Evolutionary conservation across 2,797 vertebrate species (phyloP).

Genomic region (Eidolon dupreanum): DNA sequence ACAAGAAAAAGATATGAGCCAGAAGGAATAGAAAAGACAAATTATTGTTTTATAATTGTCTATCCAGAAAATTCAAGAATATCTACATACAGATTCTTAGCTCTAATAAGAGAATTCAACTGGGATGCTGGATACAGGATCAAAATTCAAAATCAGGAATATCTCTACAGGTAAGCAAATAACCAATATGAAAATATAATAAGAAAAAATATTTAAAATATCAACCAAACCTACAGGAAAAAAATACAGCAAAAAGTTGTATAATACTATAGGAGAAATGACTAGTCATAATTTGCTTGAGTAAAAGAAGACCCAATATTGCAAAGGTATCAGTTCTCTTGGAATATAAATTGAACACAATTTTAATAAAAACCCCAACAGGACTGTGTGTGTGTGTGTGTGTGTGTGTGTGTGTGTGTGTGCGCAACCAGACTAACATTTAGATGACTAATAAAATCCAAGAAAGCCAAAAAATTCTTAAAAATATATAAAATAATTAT

Average conservation of each 20-base stretch:
- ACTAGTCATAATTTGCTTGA: neutral
- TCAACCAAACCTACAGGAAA: neutral
- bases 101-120: neutral
- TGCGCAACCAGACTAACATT: neutral
- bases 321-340: neutral
- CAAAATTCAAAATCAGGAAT: neutral
- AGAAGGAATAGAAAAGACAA: neutral
- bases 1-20: neutral
- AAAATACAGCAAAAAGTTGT: neutral
- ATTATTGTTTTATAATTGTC: neutral
- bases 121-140: neutral
- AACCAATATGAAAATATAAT: neutral
- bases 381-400: neutral
- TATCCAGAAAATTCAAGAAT: constrained; percentile 13
- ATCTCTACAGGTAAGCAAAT: neutral
- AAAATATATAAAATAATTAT: neutral
- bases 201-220: constrained; percentile 5
- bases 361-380: constrained; percentile 18
- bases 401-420: neutral
- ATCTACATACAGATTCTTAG: neutral
- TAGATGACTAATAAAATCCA: constrained; percentile 3
- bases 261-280: neutral
- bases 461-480: neutral
- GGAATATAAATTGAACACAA: neutral
- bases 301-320: neutral